Base-by-base conservation (phyloP, 2,113 vertebrate genomes). In the Procavia capensis region DNA sequence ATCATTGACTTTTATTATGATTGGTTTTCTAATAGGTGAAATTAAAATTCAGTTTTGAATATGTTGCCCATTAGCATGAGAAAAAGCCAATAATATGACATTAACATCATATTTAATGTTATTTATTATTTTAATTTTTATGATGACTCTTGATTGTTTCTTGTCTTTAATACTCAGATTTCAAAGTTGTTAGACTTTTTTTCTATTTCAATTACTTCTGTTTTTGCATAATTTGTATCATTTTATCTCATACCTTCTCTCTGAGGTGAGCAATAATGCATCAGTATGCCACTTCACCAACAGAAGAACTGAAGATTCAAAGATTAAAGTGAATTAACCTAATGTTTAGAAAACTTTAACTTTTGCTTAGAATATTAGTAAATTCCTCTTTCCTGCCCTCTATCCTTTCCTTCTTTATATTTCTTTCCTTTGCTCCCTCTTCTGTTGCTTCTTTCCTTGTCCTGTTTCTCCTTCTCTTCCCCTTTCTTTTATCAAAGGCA, bases 1-100 rank as follows among this genome's bases (percentile, higher is more conserved):
- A 76, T 92, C 91, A 91, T 20, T 96, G 96, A 88, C 93, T 97
- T 95, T 97, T 96, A 96, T 97, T 96, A 95, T 97, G 95, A 96
- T 96, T 97, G 91, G 78, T 96, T 91, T 97, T 90, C 61, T 97
- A 96, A 95, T 95, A 94, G 94, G 54, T 83, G 16, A 83, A 76
- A 97, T 96, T 97, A 96, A 97, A 95, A 97, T 86, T 95, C 91
- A 70, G 82, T 94, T 96, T 97, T 96, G 91, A 97, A 88, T 95
- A 95, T 96, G 94, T 90, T 93, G 54, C 45, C 91, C 83, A 85
- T 96, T 97, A 94, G 74, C 41, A 57, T 92, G 34, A 90, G 70
- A 27, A 91, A 96, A 97, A 96, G 85, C 79, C 94, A 95, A 92
- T 95, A 96, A 72, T 82, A 24, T 86, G 93, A 96, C 93, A 91